Conservation (phyloP, 2,797 vertebrate species). For the Clarias laeviceps region DNA sequence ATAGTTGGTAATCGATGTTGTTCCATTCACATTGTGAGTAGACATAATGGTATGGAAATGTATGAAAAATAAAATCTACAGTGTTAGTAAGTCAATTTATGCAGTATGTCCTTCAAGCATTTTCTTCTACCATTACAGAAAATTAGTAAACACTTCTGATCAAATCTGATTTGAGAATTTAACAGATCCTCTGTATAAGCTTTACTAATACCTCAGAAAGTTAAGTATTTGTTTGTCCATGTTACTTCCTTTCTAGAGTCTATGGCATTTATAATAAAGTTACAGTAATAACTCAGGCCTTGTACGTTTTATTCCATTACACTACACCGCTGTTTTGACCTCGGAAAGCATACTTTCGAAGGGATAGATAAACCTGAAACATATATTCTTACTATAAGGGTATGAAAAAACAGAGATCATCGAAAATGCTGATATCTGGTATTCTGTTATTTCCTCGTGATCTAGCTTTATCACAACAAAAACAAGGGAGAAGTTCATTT, state of each 20-base stretch:
- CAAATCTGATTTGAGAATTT: background rate
- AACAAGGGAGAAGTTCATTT: constrained; percentile 8
- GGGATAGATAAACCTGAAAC: background rate
- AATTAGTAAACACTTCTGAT: background rate
- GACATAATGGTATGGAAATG: too few relatives aligned
- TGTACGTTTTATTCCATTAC: background rate
- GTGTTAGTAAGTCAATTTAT: too few relatives aligned
- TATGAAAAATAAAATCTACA: too few relatives aligned
- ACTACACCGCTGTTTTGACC: background rate
- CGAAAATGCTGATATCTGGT: constrained; percentile 16
- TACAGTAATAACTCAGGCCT: background rate
- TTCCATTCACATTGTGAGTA: too few relatives aligned
- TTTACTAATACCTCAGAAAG: background rate
- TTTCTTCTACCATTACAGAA: background rate
- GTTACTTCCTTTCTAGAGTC: background rate
- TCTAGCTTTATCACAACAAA: background rate
- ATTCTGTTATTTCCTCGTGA: background rate
- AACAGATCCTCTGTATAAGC: background rate
- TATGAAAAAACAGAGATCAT: background rate
- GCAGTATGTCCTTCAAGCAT: too few relatives aligned
- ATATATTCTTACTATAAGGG: background rate
- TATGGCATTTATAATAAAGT: background rate
- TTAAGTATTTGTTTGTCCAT: background rate
- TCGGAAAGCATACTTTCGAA: background rate
- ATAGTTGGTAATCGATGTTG: too few relatives aligned